Base-by-base conservation (phyloP, 2,797 vertebrate species). In the Scarus forsteni region DNA sequence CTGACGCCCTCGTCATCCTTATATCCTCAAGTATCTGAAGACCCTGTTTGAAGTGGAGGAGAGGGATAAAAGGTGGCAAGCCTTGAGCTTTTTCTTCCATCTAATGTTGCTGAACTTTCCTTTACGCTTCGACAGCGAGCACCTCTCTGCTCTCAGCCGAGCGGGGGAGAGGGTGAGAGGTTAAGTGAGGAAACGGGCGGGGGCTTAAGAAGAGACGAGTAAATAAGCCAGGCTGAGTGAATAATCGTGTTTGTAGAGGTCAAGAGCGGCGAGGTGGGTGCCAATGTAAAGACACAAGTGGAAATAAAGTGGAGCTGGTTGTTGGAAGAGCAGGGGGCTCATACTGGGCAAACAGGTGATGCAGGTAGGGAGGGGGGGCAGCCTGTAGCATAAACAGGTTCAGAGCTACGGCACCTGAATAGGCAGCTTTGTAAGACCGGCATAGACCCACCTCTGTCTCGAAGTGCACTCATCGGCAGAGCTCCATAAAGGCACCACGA, bases 371-470 rank as follows among this genome's bases (percentile, higher is more conserved):
- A 72, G 64, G 86, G 73, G 64, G 66, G 69, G 62, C 72, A 60
- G 81, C 55, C 60, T 81, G 72, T 49, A 62, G 73, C 63, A 60
- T 64, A 75, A 67, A 52, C 82, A 80, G 80, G 85, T 76, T 14
- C 16, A 45, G 42, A 83, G 85, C 81, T 71, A 19, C 10, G 6
- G 46, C 52, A 79, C 76, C 66, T 92, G 86, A 92, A 92, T 86
- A 82, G 84, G 55, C 53, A 61, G 75, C 90, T 89, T 91, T 93
- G 90, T 93, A 59, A 51, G 72, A 78, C 55, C 61, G 51, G 63
- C 65, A 88, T 77, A 88, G 73, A 57, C 80, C 35, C 5, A 34
- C 56, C 46, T 79, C 81, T 90, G 85, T 87, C 70, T 71, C 58
- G 68, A 54, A 12, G 15, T 52, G 59, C 64, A 66, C 48, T 66